A percentile compares a stretch with the other conserved stretches of the same genome.
These are phyloP conservation scores for Stegodyphus dumicola DNA, from an alignment of 1,140 invertebrate species.

Conservation along the genomic window DNA sequence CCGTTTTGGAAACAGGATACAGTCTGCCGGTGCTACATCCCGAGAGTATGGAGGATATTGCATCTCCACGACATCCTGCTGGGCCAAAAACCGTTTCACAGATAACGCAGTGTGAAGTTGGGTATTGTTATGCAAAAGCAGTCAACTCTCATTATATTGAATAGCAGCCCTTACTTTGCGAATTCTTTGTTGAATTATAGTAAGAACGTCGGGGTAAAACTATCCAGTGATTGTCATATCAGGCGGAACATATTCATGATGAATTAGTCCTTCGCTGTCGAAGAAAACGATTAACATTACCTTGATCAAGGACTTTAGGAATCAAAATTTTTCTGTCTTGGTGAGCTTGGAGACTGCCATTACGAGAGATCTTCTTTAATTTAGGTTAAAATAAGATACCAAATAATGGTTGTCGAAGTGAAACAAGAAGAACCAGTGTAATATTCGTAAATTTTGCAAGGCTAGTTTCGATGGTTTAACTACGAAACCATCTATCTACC, in stretches of 20 bases:
- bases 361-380: not conserved
- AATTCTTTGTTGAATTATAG: not conserved
- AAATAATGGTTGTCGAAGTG: too few relatives aligned
- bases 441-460: too few relatives aligned
- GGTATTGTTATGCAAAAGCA: not conserved
- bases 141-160: slow-evolving; percentile 9
- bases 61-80: not conserved
- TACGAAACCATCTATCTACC: too few relatives aligned
- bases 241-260: slow-evolving; percentile 6
- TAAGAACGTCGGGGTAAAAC: slow-evolving; percentile 2
- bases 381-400: too few relatives aligned
- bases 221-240: not conserved
- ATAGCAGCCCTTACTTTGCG: not conserved
- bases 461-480: too few relatives aligned
- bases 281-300: not conserved
- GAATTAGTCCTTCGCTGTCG: not conserved
- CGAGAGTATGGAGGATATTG: not conserved
- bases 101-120: not conserved
- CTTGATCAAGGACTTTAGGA: not conserved
- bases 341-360: not conserved
- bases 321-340: not conserved
- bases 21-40: not conserved
- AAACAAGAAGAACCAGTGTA: too few relatives aligned
- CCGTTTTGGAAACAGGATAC: not conserved
- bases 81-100: not conserved